Conservation (phyloP, 2,888 invertebrate genomes). For the Tachystola acroxantha region DNA sequence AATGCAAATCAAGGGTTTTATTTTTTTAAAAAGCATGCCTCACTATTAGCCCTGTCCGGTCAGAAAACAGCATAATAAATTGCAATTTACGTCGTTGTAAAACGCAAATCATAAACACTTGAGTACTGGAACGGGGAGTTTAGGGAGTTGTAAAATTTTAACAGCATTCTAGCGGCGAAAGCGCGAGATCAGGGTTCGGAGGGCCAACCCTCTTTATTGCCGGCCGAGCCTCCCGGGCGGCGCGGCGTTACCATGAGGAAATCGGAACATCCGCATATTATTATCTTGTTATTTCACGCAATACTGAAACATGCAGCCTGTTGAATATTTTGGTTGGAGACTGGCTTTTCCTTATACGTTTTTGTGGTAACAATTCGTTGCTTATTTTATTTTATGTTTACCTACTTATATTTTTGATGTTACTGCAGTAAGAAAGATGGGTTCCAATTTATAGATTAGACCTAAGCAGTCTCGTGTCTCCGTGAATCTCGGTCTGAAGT, state of each 20-base stretch:
- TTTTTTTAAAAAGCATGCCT: too few species aligned
- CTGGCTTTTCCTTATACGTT: too few species aligned
- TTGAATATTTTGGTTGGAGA: too few species aligned
- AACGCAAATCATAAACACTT: slow-evolving; percentile 18
- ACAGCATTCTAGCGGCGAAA: slow-evolving; percentile 31
- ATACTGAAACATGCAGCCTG: slow-evolving; percentile 29
- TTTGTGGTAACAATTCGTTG: too few species aligned
- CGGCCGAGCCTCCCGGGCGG: slow-evolving; percentile 15
- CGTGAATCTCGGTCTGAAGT: too few species aligned
- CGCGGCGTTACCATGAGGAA: slow-evolving; percentile 22
- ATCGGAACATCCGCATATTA: slow-evolving; percentile 40
- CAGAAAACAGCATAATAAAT: background rate
- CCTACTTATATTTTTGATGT: too few species aligned
- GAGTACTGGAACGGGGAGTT: slow-evolving; percentile 24
- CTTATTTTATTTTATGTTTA: too few species aligned
- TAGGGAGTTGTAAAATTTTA: slow-evolving; percentile 51
- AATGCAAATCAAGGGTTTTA: too few species aligned
- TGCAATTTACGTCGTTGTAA: slow-evolving; percentile 11
- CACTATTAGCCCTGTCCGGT: too few species aligned
- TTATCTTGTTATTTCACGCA: slow-evolving; percentile 39
- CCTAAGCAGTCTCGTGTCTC: too few species aligned
- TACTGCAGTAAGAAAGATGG: too few species aligned
- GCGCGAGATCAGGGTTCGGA: slow-evolving; percentile 24
- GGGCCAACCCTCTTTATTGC: slow-evolving; percentile 28
- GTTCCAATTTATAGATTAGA: too few species aligned